phyloP scores from a whole-genome alignment of 2,113 vertebrate genomes.

The Ophthalmotilapia sp. region DNA sequence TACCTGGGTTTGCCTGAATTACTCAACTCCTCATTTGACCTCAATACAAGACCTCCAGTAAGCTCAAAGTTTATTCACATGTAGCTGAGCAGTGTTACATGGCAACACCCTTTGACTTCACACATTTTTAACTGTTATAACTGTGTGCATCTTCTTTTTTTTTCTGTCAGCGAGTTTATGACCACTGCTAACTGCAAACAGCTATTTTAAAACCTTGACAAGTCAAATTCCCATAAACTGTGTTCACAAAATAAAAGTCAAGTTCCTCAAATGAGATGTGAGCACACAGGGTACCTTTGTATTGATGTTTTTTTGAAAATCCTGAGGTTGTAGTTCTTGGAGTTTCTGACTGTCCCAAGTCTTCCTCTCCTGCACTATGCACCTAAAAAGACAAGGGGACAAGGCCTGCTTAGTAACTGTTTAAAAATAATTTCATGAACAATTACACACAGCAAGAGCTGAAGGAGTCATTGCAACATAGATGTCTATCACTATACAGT shows the following conservation, averaged over 20 bases:
- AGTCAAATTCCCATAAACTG: not conserved
- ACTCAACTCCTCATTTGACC: not conserved
- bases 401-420: not conserved
- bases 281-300: conserved; percentile 47
- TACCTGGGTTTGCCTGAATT: not conserved
- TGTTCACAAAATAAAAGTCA: not conserved
- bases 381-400: conserved; percentile 40
- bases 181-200: not conserved
- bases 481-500: not conserved
- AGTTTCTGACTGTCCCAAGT: conserved; percentile 37
- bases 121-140: not conserved
- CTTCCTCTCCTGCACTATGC: conserved; percentile 68
- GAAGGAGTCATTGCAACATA: not conserved
- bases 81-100: not conserved
- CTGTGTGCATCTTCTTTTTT: not conserved
- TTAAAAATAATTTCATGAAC: not conserved
- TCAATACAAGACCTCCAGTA: not conserved
- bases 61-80: not conserved
- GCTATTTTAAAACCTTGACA: not conserved
- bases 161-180: not conserved
- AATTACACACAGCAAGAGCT: not conserved
- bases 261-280: not conserved
- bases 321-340: not conserved
- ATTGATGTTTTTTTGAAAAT: not conserved
- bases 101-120: not conserved